Conservation (phyloP, 2,888 invertebrate genomes). For the Bellardia bayeri region DNA sequence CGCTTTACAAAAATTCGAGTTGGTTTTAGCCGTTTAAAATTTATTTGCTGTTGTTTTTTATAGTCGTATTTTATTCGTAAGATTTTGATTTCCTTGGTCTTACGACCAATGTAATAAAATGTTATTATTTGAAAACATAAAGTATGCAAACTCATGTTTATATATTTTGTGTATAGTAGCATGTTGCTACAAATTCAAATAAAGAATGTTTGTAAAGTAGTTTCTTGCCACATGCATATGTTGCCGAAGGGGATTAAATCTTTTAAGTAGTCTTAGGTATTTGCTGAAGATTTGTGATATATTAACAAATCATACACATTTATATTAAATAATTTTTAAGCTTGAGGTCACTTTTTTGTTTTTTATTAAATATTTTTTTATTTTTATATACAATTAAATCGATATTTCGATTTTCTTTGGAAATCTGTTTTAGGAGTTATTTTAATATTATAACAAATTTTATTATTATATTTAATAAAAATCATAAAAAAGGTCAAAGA, state of each 20-base stretch:
- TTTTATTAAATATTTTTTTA: too few species aligned
- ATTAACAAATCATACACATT: background rate
- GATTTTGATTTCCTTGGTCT: constrained; percentile 37
- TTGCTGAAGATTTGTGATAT: background rate
- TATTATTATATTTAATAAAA: too few species aligned
- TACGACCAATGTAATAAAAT: constrained; percentile 63
- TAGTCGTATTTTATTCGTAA: constrained; percentile 9
- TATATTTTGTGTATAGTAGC: background rate
- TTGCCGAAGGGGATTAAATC: background rate
- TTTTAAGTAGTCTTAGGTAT: background rate
- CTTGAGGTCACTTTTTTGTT: too few species aligned
- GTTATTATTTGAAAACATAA: constrained; percentile 55
- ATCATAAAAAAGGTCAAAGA: too few species aligned
- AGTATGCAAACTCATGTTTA: constrained; percentile 35
- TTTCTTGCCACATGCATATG: background rate
- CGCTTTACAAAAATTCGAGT: background rate
- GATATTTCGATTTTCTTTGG: too few species aligned
- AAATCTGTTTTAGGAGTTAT: too few species aligned
- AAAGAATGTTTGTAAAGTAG: background rate
- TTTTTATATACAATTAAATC: too few species aligned
- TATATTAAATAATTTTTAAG: too few species aligned
- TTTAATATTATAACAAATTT: too few species aligned
- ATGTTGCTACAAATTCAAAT: background rate
- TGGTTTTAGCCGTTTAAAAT: constrained; percentile 16
- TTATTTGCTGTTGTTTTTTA: background rate